Evolutionary conservation across 1,140 invertebrate species (phyloP), one percentile per base, ranked within the genome.

Genomic region (Drosophila tsacasi): DNA sequence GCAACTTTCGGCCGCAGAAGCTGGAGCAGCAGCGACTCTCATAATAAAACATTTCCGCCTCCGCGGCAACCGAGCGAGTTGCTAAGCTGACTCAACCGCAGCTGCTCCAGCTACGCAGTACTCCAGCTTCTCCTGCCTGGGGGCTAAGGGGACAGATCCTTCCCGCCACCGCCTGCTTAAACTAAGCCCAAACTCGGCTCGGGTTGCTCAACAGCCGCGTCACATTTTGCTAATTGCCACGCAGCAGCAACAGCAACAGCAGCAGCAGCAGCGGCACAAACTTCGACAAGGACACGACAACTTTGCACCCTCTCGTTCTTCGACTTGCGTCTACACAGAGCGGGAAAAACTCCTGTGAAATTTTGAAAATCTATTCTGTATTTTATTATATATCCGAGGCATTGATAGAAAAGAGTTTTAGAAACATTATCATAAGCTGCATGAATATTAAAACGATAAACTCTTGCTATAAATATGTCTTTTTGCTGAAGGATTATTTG

Each of bases 201-300:
- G 65, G 64, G 75, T 69, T 77, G 75, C 58, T 77, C 74, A 77
- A 77, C 75, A 77, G 74, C 75, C 74, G 75, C 75, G 75, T 77
- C 75, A 77, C 64, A 77, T 77, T 77, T 77, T 77, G 64, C 75
- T 77, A 77, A 77, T 77, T 77, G 75, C 75, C 75, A 77, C 42
- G 73, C 57, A 25, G 75, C 39, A 61, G 32, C 63, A 77, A 47
- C 54, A 59, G 19, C 57, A 35, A 21, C 12, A 37, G 13, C 37
- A 46, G 7, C 49, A 57, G 23, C 54, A 25, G 40, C 32, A 49
- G 71, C 40, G 44, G 35, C 60, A 75, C 42, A 77, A 77, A 77
- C 75, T 77, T 77, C 58, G 75, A 77, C 75, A 77, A 77, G 75
- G 75, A 77, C 75, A 69, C 75, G 75, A 62, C 64, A 77, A 77